Base-by-base conservation (phyloP, 2,113 vertebrate species). In the Poicephalus meyeri region DNA sequence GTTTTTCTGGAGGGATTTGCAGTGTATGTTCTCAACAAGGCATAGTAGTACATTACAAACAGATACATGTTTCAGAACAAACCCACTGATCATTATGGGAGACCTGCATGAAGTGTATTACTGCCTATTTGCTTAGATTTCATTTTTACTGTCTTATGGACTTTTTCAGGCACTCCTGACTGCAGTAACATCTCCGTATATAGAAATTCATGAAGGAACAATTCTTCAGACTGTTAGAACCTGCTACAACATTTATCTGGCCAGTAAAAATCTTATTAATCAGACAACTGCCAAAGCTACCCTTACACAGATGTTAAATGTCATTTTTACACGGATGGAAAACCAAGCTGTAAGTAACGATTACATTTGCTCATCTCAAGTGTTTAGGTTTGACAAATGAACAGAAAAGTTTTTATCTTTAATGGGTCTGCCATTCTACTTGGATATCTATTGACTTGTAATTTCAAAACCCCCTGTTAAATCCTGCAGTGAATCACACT, bases 181-280 rank as follows among this genome's bases (percentile, higher is more conserved):
- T 13, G 98, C 99, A 3, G 99, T 99, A 93, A 99, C 99, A 9
- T 99, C 99, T 71, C 99, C 99, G 0, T 98, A 99, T 97, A 99
- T 99, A 82, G 99, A 99, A 98, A 99, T 99, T 64, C 99, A 99
- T 1, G 99, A 99, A 97, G 99, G 99, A 86, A 99, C 99, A 6
- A 98, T 99, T 91, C 99, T 99, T 35, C 99, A 99, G 84, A 99
- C 99, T 1, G 99, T 99, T 91, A 98, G 99, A 95, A 99, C 99
- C 44, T 99, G 99, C 96, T 99, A 99, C 96, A 99, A 99, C 98
- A 99, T 99, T 97, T 99, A 99, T 97, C 97, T 99, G 97, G 99
- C 99, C 96, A 99, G 99, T 97, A 99, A 99, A 96, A 99, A 99
- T 97, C 99, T 99, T 96, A 99, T 99, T 98, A 99, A 99, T 97